Evolutionary conservation across 2,113 vertebrate genomes (phyloP).

Genomic region (Pantherophis guttatus): DNA sequence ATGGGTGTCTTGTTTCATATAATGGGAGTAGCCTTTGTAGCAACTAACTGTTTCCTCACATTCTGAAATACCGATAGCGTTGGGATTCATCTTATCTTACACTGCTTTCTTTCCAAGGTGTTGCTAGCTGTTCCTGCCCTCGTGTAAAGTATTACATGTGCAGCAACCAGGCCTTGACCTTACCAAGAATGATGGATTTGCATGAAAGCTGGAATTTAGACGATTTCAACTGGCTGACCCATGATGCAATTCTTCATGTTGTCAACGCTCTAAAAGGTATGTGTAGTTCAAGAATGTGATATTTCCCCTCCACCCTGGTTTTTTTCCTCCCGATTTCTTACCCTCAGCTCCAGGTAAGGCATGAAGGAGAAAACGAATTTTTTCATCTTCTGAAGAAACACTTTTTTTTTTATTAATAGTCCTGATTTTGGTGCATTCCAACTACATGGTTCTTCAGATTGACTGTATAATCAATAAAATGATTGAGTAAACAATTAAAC

Average conservation of each 20-base stretch:
- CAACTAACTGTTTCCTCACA: not conserved
- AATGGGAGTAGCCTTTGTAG: not conserved
- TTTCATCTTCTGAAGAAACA: too few relatives aligned
- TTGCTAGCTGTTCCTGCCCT: not conserved
- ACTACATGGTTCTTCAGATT: too few relatives aligned
- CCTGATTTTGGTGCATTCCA: not conserved
- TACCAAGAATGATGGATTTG: constrained; percentile 68
- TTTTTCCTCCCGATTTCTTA: too few relatives aligned
- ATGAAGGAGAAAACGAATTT: too few relatives aligned
- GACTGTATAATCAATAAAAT: not conserved
- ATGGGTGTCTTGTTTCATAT: not conserved
- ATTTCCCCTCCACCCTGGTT: not conserved
- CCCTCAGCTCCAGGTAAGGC: not conserved
- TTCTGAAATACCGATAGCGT: not conserved
- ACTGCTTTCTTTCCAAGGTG: constrained; percentile 48
- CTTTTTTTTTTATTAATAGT: too few relatives aligned
- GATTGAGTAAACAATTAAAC: not conserved
- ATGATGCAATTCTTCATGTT: constrained; percentile 67
- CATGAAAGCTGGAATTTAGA: constrained; percentile 73
- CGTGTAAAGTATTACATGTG: not conserved
- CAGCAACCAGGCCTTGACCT: constrained; percentile 20
- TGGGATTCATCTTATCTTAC: constrained; percentile 45
- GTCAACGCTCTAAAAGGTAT: constrained; percentile 64
- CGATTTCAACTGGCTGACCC: constrained; percentile 71
- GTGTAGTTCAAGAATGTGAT: constrained; percentile 15